Evolutionary conservation across 2,797 vertebrate genomes (phyloP).

Genomic region (Heterohyrax brucei): DNA sequence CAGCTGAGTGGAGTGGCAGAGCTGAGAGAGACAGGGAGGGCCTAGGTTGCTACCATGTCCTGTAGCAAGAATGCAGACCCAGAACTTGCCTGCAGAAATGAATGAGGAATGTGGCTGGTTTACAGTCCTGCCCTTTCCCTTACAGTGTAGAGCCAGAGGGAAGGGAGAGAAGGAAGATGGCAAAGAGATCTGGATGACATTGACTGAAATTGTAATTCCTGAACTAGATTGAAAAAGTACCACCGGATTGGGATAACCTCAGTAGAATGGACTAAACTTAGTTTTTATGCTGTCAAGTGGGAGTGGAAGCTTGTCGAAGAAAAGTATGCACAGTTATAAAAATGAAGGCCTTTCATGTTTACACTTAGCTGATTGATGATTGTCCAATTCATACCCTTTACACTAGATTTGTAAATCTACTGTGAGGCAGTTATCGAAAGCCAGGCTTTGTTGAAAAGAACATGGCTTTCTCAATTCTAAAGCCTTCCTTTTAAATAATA

Average conservation of each 20-base stretch:
- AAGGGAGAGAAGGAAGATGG: conserved; percentile 38
- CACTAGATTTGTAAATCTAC: conserved; percentile 40
- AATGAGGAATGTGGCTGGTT: not conserved
- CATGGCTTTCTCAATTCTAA: not conserved
- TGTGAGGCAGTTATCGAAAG: conserved; percentile 48
- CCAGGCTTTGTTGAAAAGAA: conserved; percentile 53
- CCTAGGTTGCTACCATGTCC: not conserved
- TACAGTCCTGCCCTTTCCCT: not conserved
- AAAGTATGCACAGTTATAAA: not conserved
- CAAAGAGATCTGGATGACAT: not conserved
- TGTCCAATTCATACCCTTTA: conserved; percentile 41
- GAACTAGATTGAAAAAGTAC: not conserved
- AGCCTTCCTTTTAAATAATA: conserved; percentile 20
- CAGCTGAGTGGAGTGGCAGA: not conserved
- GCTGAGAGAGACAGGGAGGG: not conserved
- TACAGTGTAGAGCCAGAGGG: not conserved
- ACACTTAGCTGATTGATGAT: conserved; percentile 24
- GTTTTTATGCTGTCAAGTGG: conserved; percentile 16
- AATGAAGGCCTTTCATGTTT: conserved; percentile 28
- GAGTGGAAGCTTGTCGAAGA: not conserved
- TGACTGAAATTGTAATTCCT: conserved; percentile 21
- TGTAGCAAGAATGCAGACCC: rapidly evolving
- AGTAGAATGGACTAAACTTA: conserved; percentile 28
- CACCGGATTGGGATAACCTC: not conserved
- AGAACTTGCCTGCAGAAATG: not conserved